A percentile compares a stretch with the other conserved stretches of the same genome.
phyloP scores from a whole-genome alignment of 1,140 invertebrate genomes.

The Drosophila tsacasi region DNA sequence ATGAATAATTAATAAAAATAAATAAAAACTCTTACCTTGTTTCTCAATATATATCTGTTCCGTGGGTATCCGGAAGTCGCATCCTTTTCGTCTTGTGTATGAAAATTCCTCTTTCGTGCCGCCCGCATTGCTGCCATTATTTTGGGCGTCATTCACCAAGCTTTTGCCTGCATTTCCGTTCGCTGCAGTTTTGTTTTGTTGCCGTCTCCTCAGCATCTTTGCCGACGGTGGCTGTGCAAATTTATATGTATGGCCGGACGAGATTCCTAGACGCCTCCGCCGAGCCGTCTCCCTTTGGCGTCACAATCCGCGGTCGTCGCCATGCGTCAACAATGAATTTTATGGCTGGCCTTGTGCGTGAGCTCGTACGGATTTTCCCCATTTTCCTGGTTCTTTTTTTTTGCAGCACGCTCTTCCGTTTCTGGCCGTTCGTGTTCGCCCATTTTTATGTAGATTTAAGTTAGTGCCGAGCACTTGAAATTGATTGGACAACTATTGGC shows the following conservation, averaged over 20 bases:
- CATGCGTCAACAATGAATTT: slow-evolving; percentile 71
- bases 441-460: slow-evolving; percentile 79
- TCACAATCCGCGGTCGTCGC: slow-evolving; percentile 6
- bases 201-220: slow-evolving; percentile 12
- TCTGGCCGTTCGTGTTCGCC: slow-evolving; percentile 23
- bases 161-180: slow-evolving; percentile 57
- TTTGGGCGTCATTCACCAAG: slow-evolving; percentile 50
- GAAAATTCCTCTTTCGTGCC: slow-evolving; percentile 6
- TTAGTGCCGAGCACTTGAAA: slow-evolving; percentile 71
- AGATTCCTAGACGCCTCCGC: slow-evolving; percentile 48
- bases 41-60: background rate
- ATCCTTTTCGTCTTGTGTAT: background rate
- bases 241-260: slow-evolving; percentile 57
- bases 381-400: slow-evolving; percentile 6
- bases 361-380: slow-evolving; percentile 22
- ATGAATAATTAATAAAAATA: background rate
- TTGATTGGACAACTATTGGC: slow-evolving; percentile 80
- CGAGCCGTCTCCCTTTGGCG: background rate
- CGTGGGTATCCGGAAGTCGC: background rate
- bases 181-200: slow-evolving; percentile 49
- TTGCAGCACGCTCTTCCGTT: slow-evolving; percentile 17
- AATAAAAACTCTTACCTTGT: background rate
- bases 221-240: slow-evolving; percentile 34
- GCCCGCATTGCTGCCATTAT: slow-evolving; percentile 32
- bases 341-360: slow-evolving; percentile 58